phyloP scores from a whole-genome alignment of 2,113 vertebrate species.

The Opisthocomus hoazin region DNA sequence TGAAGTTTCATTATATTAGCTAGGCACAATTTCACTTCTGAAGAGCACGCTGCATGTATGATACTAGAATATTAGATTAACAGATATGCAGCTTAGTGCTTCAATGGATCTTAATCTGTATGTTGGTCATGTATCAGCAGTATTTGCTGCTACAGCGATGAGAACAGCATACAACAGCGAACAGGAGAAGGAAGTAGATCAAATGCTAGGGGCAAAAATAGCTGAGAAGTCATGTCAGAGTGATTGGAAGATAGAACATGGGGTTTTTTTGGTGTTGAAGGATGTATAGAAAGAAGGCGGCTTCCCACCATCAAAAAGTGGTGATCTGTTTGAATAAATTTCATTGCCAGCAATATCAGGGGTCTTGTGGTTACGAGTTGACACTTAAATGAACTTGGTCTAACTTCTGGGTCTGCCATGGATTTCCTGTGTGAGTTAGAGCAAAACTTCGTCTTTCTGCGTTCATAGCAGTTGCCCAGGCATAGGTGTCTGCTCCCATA shows the following conservation, averaged over 20 bases:
- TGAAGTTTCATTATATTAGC: not conserved
- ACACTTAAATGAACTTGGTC: not conserved
- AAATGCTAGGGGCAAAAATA: not conserved
- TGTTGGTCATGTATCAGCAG: not conserved
- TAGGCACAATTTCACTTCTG: not conserved
- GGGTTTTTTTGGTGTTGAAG: not conserved
- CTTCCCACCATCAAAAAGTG: not conserved
- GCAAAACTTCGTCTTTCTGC: not conserved
- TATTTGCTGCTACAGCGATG: not conserved
- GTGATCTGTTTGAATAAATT: not conserved
- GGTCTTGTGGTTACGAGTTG: not conserved
- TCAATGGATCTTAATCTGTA: not conserved
- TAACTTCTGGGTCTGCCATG: not conserved
- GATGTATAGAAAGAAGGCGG: not conserved
- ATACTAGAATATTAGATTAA: not conserved
- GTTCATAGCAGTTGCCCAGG: fast-evolving
- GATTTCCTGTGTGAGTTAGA: not conserved
- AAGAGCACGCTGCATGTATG: not conserved
- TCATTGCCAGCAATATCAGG: not conserved
- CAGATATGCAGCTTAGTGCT: not conserved
- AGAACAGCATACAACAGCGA: not conserved
- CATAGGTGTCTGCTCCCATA: not conserved
- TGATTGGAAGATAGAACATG: not conserved
- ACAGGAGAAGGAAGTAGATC: constrained; percentile 3
- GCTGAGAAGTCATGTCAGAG: not conserved